Evolutionary conservation across 2,113 vertebrate genomes (phyloP), one percentile per base, ranked within the genome.

Genomic region (Suricata suricatta): DNA sequence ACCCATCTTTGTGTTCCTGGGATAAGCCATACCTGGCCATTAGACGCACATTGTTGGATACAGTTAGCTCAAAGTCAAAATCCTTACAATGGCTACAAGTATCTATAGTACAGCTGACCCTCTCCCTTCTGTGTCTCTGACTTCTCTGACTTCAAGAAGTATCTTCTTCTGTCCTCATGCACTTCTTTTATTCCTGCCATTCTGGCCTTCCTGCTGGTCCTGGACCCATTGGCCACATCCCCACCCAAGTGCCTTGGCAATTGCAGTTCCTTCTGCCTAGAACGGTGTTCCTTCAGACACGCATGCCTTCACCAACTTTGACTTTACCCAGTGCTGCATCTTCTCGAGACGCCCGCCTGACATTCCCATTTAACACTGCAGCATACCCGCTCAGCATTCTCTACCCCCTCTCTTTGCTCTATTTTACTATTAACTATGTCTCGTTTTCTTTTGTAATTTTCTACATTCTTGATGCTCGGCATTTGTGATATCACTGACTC

Each of bases 101-200:
- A 15, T 29, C 60, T 31, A 1, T 8, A 54, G 5, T 2, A 25
- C 3, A 52, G 38, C 6, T 35, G 5, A 7, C 4, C 12, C 7
- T 1, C 72, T 64, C 6, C 4, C 25, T 29, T 91, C 11, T 35
- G 35, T 41, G 3, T 15, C 68, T 35, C 5, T 41, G 41, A 41
- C 41, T 41, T 41, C 41, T 41, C 41, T 41, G 41, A 44, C 44
- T 64, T 44, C 19, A 9, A 47, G 44, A 47, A 47, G 3, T 88
- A 60, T 29, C 27, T 63, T 38, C 57, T 31, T 3, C 71, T 44
- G 68, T 50, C 33, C 13, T 47, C 33, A 25, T 15, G 25, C 2
- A 35, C 17, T 13, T 13, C 1, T 0, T 1, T n/a, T 7, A 1
- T 19, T 60, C 33, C 57, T 27, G 27, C 1, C 15, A 21, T 12